A percentile compares a stretch with the other conserved stretches of the same genome.
Evolutionary conservation across 2,797 vertebrate genomes (phyloP).

Genomic region (Orestias chungarensis): DNA sequence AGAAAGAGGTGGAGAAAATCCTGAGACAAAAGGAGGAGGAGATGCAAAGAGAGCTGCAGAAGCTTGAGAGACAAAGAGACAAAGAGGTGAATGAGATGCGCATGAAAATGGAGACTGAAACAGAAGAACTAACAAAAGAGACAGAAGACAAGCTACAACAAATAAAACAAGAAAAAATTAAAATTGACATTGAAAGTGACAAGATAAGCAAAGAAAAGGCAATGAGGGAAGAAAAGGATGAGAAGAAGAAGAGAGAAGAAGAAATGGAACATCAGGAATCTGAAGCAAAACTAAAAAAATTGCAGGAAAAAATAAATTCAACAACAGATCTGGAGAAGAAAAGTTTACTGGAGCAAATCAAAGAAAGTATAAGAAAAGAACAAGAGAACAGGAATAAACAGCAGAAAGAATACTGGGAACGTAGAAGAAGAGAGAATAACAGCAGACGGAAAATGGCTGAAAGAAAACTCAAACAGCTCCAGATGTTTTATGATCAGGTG

Average conservation of each 20-base stretch:
- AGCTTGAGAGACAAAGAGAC: neutral
- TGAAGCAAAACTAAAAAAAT: neutral
- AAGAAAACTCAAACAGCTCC: neutral
- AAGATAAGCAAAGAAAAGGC: constrained; percentile 4
- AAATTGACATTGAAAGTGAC: neutral
- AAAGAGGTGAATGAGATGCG: neutral
- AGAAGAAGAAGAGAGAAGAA: neutral
- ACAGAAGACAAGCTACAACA: neutral
- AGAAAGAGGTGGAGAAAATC: constrained; percentile 10
- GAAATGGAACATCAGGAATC: neutral
- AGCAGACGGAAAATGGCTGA: neutral
- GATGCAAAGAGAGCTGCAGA: neutral
- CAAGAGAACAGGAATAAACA: neutral
- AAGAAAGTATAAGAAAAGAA: constrained; percentile 1
- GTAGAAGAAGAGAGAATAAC: neutral
- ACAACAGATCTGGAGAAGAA: neutral
- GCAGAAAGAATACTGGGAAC: neutral
- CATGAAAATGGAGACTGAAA: neutral
- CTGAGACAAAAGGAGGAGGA: constrained; percentile 9
- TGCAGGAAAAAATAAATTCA: neutral
- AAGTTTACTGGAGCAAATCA: neutral
- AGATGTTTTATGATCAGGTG: constrained; percentile 6
- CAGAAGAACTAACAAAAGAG: neutral
- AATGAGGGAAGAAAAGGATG: constrained; percentile 20
- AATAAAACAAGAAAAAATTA: neutral